phyloP scores from a whole-genome alignment of 1,140 invertebrate species.

The Megalonaias nervosa region DNA sequence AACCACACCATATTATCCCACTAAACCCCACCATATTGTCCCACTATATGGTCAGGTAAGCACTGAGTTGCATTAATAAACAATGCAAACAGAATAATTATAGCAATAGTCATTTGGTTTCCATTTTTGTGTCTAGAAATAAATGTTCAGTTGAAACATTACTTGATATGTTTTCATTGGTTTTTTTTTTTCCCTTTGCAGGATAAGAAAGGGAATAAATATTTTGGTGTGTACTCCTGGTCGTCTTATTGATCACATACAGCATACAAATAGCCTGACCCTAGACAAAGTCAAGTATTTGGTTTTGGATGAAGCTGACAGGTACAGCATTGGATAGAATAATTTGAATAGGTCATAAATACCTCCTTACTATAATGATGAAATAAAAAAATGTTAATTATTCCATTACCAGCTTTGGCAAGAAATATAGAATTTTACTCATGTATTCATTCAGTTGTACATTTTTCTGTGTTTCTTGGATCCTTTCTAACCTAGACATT shows the following conservation, averaged over 20 bases:
- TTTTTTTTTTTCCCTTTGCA: slow-evolving; percentile 30
- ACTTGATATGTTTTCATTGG: too few species aligned
- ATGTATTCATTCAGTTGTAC: too few species aligned
- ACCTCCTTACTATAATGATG: too few species aligned
- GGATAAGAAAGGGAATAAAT: slow-evolving; percentile 73
- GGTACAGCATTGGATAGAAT: slow-evolving; percentile 47
- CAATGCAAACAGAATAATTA: background rate
- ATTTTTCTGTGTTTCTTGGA: too few species aligned
- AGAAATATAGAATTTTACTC: too few species aligned
- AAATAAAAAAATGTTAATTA: too few species aligned
- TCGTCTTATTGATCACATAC: slow-evolving; percentile 68
- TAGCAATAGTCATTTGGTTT: background rate
- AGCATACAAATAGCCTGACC: slow-evolving; percentile 61
- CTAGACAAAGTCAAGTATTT: slow-evolving; percentile 62
- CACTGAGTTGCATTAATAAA: background rate
- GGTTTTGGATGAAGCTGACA: slow-evolving; percentile 71
- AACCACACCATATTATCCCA: background rate
- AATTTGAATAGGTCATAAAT: background rate
- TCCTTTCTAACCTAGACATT: too few species aligned
- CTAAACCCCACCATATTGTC: background rate
- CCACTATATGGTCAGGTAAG: background rate
- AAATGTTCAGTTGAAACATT: too few species aligned
- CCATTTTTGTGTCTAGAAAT: background rate
- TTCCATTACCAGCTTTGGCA: too few species aligned
- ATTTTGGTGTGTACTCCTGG: slow-evolving; percentile 71